These are phyloP conservation scores for Corythoichthys haematopterus DNA, from an alignment of 2,113 vertebrate genomes.

Conservation along the genomic window DNA sequence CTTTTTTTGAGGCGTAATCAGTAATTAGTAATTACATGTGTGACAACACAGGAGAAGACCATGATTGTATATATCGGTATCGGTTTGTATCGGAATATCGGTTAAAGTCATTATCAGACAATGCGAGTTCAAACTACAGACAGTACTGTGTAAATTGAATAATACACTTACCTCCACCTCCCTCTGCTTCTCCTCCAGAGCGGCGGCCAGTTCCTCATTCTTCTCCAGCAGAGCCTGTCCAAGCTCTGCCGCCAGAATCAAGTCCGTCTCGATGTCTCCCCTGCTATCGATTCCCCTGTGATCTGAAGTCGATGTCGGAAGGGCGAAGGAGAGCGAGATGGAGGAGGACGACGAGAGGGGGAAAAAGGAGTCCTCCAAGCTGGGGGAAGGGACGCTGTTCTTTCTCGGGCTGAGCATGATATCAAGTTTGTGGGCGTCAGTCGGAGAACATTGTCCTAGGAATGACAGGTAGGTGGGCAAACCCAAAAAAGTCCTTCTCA, in stretches of 20 bases:
- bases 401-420: constrained; percentile 65
- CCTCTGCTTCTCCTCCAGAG: constrained; percentile 60
- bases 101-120: too few relatives aligned
- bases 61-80: too few relatives aligned
- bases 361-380: constrained; percentile 74
- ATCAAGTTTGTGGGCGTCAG: constrained; percentile 1
- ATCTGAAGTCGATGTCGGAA: constrained; percentile 34
- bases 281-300: constrained; percentile 31
- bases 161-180: constrained; percentile 65
- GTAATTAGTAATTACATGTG: too few relatives aligned
- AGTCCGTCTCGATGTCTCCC: constrained; percentile 67
- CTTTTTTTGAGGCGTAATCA: too few relatives aligned
- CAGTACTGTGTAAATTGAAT: background rate
- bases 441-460: background rate
- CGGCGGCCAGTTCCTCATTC: constrained; percentile 69
- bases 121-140: background rate
- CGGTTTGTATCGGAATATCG: too few relatives aligned
- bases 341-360: constrained; percentile 68
- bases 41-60: too few relatives aligned
- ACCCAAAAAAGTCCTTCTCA: background rate
- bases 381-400: constrained; percentile 65
- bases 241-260: constrained; percentile 75
- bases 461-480: background rate
- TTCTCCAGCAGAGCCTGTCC: constrained; percentile 76
- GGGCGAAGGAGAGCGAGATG: constrained; percentile 50